phyloP scores from a whole-genome alignment of 2,888 invertebrate species.

The Netelia inedita region DNA sequence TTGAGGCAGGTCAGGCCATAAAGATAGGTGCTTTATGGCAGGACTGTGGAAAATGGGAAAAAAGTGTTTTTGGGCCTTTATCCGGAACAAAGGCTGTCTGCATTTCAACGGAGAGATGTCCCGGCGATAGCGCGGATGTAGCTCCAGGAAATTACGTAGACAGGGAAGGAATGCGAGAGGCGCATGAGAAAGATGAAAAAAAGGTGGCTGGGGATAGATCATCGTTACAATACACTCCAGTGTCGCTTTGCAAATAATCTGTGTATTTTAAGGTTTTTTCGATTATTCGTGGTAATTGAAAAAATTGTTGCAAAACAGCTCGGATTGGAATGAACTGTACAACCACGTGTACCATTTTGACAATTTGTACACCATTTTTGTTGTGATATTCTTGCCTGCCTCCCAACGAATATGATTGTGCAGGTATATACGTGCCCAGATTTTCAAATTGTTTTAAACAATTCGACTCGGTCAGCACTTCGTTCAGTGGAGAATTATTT shows the following conservation, averaged over 20 bases:
- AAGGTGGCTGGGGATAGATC: too few species aligned
- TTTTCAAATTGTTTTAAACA: conserved; percentile 59
- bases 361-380: conserved; percentile 50
- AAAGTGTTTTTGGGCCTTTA: too few species aligned
- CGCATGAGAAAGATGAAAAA: too few species aligned
- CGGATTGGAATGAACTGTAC: conserved; percentile 71
- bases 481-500: conserved; percentile 16
- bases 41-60: too few species aligned
- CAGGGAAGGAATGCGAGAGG: too few species aligned
- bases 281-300: conserved; percentile 67
- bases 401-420: conserved; percentile 43
- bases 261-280: conserved; percentile 63
- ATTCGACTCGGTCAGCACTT: conserved; percentile 51
- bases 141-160: too few species aligned
- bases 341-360: conserved; percentile 59
- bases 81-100: too few species aligned
- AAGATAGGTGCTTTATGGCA: too few species aligned
- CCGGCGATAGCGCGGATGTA: too few species aligned
- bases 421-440: conserved; percentile 62
- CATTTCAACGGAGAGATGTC: too few species aligned
- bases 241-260: conserved; percentile 40
- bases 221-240: conserved; percentile 63
- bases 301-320: conserved; percentile 68
- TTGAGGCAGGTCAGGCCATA: too few species aligned
- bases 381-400: conserved; percentile 64